Conservation (phyloP, 2,113 vertebrate species). For the Butorides virescens region DNA sequence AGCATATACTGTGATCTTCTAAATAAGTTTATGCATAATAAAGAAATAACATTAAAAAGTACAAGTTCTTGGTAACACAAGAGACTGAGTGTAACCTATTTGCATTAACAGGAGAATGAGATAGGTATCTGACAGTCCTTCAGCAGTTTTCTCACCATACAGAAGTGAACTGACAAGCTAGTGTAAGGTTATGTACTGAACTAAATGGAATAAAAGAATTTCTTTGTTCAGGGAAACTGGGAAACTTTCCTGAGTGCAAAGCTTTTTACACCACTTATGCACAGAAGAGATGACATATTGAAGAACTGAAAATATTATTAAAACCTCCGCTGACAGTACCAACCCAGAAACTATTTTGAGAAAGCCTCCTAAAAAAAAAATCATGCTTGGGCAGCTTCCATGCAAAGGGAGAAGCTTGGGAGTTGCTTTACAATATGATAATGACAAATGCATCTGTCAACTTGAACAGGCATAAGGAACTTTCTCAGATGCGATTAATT, state of each 20-base stretch:
- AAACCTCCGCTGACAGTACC: not conserved
- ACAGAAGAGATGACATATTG: not conserved
- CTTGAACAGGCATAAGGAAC: conserved; percentile 4
- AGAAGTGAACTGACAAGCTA: not conserved
- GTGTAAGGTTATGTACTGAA: not conserved
- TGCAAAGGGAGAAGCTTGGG: not conserved
- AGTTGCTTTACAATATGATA: not conserved
- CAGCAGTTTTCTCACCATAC: not conserved
- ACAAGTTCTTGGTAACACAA: not conserved
- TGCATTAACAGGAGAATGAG: not conserved
- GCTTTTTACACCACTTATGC: not conserved
- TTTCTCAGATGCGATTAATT: conserved; percentile 37
- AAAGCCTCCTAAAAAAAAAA: not conserved
- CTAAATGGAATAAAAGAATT: not conserved
- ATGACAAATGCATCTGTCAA: conserved; percentile 25
- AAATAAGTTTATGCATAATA: not conserved
- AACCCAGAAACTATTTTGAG: not conserved
- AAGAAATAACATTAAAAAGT: not conserved
- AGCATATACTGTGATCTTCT: not conserved
- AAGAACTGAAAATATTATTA: not conserved
- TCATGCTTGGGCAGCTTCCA: not conserved
- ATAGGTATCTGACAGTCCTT: not conserved
- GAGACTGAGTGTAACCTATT: not conserved
- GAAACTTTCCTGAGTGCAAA: not conserved
- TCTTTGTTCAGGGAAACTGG: not conserved